These are phyloP conservation scores for Lepidocyrtoides sp. DNA, from an alignment of 2,888 invertebrate genomes.

Conservation along the genomic window DNA sequence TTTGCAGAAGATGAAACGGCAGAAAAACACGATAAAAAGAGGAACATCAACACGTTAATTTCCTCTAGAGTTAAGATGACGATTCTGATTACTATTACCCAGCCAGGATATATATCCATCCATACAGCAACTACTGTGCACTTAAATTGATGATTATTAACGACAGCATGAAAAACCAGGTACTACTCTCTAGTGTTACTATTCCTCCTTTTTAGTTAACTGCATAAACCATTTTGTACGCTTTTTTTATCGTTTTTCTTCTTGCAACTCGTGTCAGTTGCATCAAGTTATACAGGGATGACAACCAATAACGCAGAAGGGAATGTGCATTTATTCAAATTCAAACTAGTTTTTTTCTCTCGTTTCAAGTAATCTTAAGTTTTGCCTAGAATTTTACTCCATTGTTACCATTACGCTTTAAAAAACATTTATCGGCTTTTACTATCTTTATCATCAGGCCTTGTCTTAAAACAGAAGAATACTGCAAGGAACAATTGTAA, in stretches of 20 bases:
- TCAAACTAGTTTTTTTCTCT: neutral
- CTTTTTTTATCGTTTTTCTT: neutral
- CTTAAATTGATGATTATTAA: too few species aligned
- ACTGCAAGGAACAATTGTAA: neutral
- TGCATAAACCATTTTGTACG: neutral
- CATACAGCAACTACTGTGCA: too few species aligned
- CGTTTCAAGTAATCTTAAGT: neutral
- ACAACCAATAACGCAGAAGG: neutral
- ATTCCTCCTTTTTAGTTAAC: too few species aligned
- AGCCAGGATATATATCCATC: too few species aligned
- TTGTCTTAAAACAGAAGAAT: neutral
- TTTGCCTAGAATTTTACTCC: neutral
- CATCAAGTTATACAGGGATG: neutral
- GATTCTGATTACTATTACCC: neutral
- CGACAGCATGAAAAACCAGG: too few species aligned
- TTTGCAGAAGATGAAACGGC: slow-evolving; percentile 7
- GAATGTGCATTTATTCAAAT: neutral
- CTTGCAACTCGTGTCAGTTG: slow-evolving; percentile 7
- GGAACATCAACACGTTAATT: neutral
- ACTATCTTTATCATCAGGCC: neutral
- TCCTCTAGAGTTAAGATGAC: neutral
- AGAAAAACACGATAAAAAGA: neutral
- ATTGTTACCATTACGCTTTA: too few species aligned
- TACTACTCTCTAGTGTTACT: too few species aligned
- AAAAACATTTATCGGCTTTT: neutral